A percentile compares a stretch with the other conserved stretches of the same genome.
Conservation (phyloP, 2,797 vertebrate genomes). For the Nannoperca australis region DNA sequence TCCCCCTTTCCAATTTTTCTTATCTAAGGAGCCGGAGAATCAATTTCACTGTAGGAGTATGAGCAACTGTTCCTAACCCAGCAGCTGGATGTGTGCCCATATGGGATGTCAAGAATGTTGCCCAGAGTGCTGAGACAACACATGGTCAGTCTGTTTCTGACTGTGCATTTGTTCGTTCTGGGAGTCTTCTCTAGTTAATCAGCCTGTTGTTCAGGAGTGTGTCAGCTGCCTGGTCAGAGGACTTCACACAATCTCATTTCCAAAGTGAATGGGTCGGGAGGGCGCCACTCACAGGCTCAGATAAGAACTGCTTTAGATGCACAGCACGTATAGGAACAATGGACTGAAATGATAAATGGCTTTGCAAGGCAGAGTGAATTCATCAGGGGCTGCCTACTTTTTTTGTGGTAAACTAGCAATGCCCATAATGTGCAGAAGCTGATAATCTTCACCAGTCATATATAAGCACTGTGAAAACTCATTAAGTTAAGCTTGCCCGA, state of each 20-base stretch:
- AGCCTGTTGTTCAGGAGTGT: constrained; percentile 80
- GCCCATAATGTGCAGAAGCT: constrained; percentile 32
- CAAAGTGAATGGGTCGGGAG: constrained; percentile 44
- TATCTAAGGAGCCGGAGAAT: constrained; percentile 60
- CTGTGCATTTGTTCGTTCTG: constrained; percentile 70
- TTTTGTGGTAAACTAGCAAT: constrained; percentile 32
- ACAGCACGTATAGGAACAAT: constrained; percentile 42
- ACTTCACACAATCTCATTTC: constrained; percentile 59
- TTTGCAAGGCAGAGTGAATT: constrained; percentile 51
- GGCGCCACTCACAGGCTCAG: constrained; percentile 47
- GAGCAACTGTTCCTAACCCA: constrained; percentile 66
- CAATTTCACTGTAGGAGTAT: constrained; percentile 57
- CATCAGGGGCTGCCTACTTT: constrained; percentile 49
- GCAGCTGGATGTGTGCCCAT: constrained; percentile 71
- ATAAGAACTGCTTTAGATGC: constrained; percentile 56
- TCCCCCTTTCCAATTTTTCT: constrained; percentile 35
- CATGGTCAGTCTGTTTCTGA: constrained; percentile 72
- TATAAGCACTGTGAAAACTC: constrained; percentile 42
- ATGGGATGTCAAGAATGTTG: constrained; percentile 75
- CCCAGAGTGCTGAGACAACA: constrained; percentile 74
- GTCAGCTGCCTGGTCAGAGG: constrained; percentile 83
- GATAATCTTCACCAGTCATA: constrained; percentile 41
- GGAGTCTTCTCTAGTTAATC: constrained; percentile 74
- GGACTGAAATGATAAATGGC: constrained; percentile 56
- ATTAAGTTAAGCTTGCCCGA: constrained; percentile 51